Evolutionary conservation across 2,888 invertebrate species (phyloP), one percentile per base, ranked within the genome.

Genomic region (Tetanocera ferruginea): DNA sequence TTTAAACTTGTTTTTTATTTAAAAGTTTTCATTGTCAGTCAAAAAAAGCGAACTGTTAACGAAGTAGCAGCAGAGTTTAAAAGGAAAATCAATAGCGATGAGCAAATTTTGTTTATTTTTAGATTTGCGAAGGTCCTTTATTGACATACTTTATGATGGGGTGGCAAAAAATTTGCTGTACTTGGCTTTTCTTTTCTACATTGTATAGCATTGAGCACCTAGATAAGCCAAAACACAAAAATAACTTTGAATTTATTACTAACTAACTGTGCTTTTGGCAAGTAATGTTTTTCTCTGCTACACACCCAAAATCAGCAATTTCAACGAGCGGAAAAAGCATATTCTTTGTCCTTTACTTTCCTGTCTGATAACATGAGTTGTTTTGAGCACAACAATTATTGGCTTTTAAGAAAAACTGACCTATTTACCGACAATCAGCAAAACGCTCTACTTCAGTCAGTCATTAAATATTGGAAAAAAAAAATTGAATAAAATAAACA

Each of bases 101-200:
- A 23, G 69, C 28, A 66, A 66, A 62, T 28, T 34, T n/a, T 17
- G 25, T 49, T 49, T 69, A 51, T 51, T 49, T 69, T 69, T 69
- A 51, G 28, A 34, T 51, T 49, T 17, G n/a, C 28, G 69, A 69
- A 69, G 69, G 69, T 69, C 69, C 51, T 69, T 49, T 28, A 51
- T 14, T 51, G 69, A 49, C 69, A 25, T 23, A 25, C 25, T 69
- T n/a, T 49, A 37, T 17, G 25, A 62, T 6, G 17, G 66, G n/a
- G 14, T 66, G 66, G 43, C 14, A 37, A 37, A 66, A 23, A 37
- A 57, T 6, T 37, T 69, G 43, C 28, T 28, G 17, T 25, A 28
- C 25, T 28, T 62, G 14, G 31, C n/a, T 49, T 28, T 51, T 11
- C 25, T 69, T 34, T 17, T 25, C 14, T 25, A 6, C n/a, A 23